Percentiles rank a stretch among this genome's conserved stretches.
Conservation (phyloP, 2,797 vertebrate species). For the Danio choprae region DNA sequence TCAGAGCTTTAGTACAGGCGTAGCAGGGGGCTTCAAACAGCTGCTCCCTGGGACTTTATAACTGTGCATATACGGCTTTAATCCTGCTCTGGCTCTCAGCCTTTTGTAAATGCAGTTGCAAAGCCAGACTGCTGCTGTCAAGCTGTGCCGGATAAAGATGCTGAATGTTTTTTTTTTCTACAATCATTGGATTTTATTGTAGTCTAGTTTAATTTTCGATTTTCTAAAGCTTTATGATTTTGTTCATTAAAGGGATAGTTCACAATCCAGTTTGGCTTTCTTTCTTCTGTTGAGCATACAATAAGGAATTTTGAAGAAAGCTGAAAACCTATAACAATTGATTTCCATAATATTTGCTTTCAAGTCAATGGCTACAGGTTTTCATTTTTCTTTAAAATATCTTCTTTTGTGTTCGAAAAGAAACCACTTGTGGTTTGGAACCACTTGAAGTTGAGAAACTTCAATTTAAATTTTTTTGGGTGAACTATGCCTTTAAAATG, state of each 20-base stretch:
- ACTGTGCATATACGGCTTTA: constrained; percentile 7
- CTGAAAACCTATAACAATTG: too few species aligned
- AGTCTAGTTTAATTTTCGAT: not conserved
- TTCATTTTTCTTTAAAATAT: too few species aligned
- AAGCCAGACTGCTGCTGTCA: constrained; percentile 11
- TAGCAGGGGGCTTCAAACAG: constrained; percentile 34
- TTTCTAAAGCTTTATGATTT: not conserved
- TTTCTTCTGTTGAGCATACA: too few species aligned
- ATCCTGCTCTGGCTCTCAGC: constrained; percentile 4
- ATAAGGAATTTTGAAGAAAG: too few species aligned
- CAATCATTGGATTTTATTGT: not conserved
- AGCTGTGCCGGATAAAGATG: not conserved
- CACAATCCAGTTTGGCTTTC: too few species aligned
- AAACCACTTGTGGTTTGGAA: too few species aligned
- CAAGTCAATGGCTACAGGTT: too few species aligned
- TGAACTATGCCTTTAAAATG: too few species aligned
- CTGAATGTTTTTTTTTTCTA: not conserved
- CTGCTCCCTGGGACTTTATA: constrained; percentile 30
- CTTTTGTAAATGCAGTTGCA: not conserved
- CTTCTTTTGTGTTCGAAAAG: too few species aligned
- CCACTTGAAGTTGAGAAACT: too few species aligned
- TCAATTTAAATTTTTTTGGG: too few species aligned
- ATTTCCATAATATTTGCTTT: too few species aligned
- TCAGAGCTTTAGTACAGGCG: constrained; percentile 29
- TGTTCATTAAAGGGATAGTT: not conserved